Conservation (phyloP, 1,140 invertebrate genomes). For the Hyles euphorbiae region DNA sequence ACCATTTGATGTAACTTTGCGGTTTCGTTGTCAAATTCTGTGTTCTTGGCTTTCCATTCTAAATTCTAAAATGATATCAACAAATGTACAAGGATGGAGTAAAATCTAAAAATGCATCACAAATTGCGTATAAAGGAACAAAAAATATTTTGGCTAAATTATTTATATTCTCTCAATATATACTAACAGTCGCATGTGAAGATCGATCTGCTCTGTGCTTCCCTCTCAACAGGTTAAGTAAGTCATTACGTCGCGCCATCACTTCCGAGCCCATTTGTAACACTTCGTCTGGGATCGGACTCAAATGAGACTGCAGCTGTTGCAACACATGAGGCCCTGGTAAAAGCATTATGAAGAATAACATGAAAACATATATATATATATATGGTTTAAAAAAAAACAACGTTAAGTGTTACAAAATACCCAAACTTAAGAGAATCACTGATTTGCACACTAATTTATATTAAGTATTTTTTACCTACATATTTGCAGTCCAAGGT, state of each 20-base stretch:
- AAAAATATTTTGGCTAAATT: slow-evolving; percentile 1
- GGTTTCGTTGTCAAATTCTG: slow-evolving; percentile 55
- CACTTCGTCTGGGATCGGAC: slow-evolving; percentile 50
- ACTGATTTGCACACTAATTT: no score
- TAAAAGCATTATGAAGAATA: background rate
- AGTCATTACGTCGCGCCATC: slow-evolving; percentile 45
- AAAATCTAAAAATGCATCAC: background rate
- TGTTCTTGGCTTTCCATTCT: slow-evolving; percentile 57
- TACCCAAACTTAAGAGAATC: no score
- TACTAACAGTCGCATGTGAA: slow-evolving; percentile 34
- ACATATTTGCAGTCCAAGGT: no score
- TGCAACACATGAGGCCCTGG: slow-evolving; percentile 49
- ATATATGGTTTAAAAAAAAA: no score
- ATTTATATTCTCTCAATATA: background rate
- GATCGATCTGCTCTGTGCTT: slow-evolving; percentile 46
- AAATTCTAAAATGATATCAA: slow-evolving; percentile 43
- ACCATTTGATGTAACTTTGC: slow-evolving; percentile 49
- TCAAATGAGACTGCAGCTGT: slow-evolving; percentile 42
- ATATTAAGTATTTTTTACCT: no score
- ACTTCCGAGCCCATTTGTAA: slow-evolving; percentile 41
- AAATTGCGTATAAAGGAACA: background rate
- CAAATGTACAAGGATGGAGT: background rate
- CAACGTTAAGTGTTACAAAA: no score
- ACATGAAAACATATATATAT: no score
- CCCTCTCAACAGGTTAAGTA: slow-evolving; percentile 42